Percentiles rank a stretch among this genome's conserved stretches.
Evolutionary conservation across 2,888 invertebrate species (phyloP).

Genomic region (Matsumyia berberina): DNA sequence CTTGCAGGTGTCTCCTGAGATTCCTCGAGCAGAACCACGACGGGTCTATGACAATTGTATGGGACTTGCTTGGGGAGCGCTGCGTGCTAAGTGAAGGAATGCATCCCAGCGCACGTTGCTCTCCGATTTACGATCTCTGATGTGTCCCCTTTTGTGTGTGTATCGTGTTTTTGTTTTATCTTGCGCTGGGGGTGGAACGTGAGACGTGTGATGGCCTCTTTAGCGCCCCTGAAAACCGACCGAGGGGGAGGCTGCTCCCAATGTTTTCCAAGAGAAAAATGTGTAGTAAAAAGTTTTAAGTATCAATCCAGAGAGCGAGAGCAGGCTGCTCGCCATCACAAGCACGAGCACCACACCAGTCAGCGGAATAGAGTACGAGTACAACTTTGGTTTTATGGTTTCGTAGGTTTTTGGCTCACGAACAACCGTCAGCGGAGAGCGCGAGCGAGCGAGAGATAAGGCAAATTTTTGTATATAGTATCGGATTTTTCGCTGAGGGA

Average conservation of each 20-base stretch:
- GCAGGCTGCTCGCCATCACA: conserved; percentile 25
- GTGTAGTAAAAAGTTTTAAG: conserved; percentile 15
- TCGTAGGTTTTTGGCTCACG: conserved; percentile 68
- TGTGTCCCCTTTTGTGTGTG: conserved; percentile 49
- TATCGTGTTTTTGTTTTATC: conserved; percentile 62
- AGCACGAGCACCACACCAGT: no score
- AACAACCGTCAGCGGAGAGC: conserved; percentile 34
- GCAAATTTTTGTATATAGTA: conserved; percentile 72
- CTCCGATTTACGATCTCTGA: conserved; percentile 43
- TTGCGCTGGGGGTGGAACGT: conserved; percentile 23
- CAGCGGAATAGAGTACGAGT: conserved; percentile 30
- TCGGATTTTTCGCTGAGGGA: conserved; percentile 69
- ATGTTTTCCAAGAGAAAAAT: conserved; percentile 40
- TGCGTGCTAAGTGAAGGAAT: conserved; percentile 23
- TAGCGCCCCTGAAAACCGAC: conserved; percentile 63
- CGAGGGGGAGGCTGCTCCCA: conserved; percentile 45
- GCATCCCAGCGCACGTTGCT: conserved; percentile 12
- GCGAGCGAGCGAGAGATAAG: conserved; percentile 71
- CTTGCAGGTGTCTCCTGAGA: conserved; percentile 67
- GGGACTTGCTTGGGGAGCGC: not conserved
- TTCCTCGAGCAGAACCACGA: conserved; percentile 14
- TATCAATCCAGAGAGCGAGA: conserved; percentile 49
- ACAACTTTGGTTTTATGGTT: conserved; percentile 54
- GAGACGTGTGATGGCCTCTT: conserved; percentile 46
- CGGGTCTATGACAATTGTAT: conserved; percentile 9